Conservation (phyloP, 2,113 vertebrate genomes). For the Nerophis lumbriciformis region DNA sequence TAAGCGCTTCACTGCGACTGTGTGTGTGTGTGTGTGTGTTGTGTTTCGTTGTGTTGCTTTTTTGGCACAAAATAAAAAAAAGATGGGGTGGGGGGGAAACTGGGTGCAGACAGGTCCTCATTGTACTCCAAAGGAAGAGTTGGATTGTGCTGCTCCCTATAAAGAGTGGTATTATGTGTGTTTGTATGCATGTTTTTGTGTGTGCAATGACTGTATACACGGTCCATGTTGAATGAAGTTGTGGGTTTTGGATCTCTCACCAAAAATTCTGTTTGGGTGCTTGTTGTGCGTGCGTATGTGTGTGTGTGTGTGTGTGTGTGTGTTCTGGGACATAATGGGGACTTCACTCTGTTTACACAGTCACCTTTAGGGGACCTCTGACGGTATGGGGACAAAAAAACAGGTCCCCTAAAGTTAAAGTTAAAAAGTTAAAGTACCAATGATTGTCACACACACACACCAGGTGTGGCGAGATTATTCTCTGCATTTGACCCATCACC, state of each 20-base stretch:
- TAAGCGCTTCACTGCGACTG: slow-evolving; percentile 28
- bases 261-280: slow-evolving; percentile 6
- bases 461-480: no score
- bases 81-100: slow-evolving; percentile 31
- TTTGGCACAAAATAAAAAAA: slow-evolving; percentile 8
- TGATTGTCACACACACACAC: no score
- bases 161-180: slow-evolving; percentile 2
- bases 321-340: no score
- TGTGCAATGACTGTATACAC: slow-evolving; percentile 3
- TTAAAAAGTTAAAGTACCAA: no score
- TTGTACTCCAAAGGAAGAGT: slow-evolving; percentile 81
- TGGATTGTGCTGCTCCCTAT: slow-evolving; percentile 35
- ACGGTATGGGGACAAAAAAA: no score
- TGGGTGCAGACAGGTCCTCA: slow-evolving; percentile 85
- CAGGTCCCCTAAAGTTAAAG: no score
- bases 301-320: neutral
- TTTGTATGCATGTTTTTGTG: slow-evolving; percentile 18
- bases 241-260: neutral
- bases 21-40: slow-evolving; percentile 8
- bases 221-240: neutral
- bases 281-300: neutral
- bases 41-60: slow-evolving; percentile 30
- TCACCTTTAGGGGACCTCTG: no score
- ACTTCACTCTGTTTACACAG: no score
- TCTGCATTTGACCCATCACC: no score